Percentiles rank a stretch among this genome's conserved stretches.
Conservation (phyloP, 2,888 invertebrate genomes). For the Drosophila siamana region DNA sequence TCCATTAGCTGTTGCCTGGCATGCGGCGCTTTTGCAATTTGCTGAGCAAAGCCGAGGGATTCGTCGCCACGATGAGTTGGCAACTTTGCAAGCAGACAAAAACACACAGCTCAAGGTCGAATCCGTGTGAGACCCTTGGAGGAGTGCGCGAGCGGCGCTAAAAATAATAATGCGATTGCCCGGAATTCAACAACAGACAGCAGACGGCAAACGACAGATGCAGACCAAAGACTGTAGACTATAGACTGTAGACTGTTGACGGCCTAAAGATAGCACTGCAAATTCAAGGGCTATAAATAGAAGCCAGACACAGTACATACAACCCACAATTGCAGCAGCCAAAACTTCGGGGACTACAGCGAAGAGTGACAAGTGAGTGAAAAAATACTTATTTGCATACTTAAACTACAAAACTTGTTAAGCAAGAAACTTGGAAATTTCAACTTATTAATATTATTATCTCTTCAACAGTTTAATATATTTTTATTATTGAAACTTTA, state of each 20-base stretch:
- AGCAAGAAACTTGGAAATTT: not conserved
- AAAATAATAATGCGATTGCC: constrained; percentile 66
- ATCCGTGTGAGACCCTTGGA: constrained; percentile 52
- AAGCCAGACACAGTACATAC: constrained; percentile 20
- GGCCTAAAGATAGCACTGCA: constrained; percentile 69
- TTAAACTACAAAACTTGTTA: no score
- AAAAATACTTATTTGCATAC: constrained; percentile 19
- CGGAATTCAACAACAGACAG: constrained; percentile 59
- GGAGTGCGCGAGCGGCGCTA: constrained; percentile 25
- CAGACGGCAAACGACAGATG: constrained; percentile 14
- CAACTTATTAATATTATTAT: not conserved
- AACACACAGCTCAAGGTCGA: constrained; percentile 62
- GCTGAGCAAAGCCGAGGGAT: constrained; percentile 36
- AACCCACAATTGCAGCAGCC: constrained; percentile 33
- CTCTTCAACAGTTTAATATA: not conserved
- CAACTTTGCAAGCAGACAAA: constrained; percentile 4
- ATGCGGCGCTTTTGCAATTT: constrained; percentile 36
- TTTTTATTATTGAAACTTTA: not conserved
- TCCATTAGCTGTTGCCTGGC: constrained; percentile 42
- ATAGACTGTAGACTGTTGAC: constrained; percentile 12
- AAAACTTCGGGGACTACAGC: constrained; percentile 57
- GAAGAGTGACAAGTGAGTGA: not conserved
- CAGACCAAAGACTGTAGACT: constrained; percentile 24
- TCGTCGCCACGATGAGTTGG: constrained; percentile 6
- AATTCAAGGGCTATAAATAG: constrained; percentile 67